Percentiles rank a stretch among this genome's conserved stretches.
These are phyloP conservation scores for Bugula neritina DNA, from an alignment of 2,888 invertebrate species.

Conservation along the genomic window DNA sequence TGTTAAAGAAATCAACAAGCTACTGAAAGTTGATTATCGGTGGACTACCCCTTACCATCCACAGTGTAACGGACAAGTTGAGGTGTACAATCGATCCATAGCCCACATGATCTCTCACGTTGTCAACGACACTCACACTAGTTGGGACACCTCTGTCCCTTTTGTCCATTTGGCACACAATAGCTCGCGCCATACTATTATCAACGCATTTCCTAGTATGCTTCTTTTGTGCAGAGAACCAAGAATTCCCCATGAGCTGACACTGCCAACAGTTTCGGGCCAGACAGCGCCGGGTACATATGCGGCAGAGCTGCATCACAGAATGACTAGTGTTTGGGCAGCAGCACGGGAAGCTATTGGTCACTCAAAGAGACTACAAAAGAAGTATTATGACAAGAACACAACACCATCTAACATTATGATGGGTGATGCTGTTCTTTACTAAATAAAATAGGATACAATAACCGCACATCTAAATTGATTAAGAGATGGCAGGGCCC, in stretches of 20 bases:
- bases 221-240: background rate
- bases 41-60: background rate
- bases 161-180: too few species aligned
- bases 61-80: background rate
- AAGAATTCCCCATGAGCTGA: background rate
- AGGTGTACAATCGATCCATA: background rate
- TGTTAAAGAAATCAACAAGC: background rate
- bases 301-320: background rate
- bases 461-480: background rate
- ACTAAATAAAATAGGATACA: background rate
- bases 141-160: background rate
- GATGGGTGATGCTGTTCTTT: background rate
- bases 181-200: too few species aligned
- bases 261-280: too few species aligned
- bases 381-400: background rate
- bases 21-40: background rate
- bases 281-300: too few species aligned
- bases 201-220: too few species aligned
- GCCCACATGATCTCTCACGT: background rate
- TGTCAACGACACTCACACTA: background rate
- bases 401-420: background rate
- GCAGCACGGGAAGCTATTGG: background rate
- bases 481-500: background rate
- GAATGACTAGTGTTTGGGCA: background rate
- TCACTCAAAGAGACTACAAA: background rate